Evolutionary conservation across 92 coral and sea anemone genomes (phyloP).

Genomic region (Parazoanthus atlanticus): DNA sequence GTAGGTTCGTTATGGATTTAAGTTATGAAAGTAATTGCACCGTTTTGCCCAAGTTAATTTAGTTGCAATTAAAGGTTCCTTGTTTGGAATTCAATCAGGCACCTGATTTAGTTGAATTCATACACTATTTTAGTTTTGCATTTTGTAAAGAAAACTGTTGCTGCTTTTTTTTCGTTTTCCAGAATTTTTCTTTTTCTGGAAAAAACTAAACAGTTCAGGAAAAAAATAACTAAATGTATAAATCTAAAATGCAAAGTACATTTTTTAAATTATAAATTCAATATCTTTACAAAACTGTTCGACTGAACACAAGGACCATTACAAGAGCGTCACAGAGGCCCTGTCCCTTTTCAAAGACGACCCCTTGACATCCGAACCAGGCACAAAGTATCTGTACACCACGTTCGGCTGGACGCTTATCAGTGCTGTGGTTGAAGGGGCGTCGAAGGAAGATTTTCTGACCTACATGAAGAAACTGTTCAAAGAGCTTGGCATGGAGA

Average conservation of each 20-base stretch:
- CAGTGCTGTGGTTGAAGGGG: constrained; percentile 90
- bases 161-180: no score
- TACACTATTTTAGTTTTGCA: no score
- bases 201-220: no score
- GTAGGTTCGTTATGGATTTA: no score
- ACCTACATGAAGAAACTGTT: constrained; percentile 75
- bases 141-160: no score
- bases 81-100: no score
- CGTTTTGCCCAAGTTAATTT: no score
- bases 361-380: constrained; percentile 77
- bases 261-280: background rate
- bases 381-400: constrained; percentile 80
- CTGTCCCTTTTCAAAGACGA: constrained; percentile 86
- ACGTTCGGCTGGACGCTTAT: constrained; percentile 90
- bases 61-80: no score
- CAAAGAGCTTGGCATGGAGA: constrained; percentile 85
- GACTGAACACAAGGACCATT: constrained; percentile 61
- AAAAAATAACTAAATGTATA: background rate
- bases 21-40: no score
- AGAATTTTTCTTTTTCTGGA: no score
- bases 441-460: constrained; percentile 78
- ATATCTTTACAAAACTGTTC: background rate
- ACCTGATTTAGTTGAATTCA: no score
- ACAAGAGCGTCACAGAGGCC: constrained; percentile 75
- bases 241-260: background rate